phyloP scores from a whole-genome alignment of 2,113 vertebrate species.

The Ovis canadensis region DNA sequence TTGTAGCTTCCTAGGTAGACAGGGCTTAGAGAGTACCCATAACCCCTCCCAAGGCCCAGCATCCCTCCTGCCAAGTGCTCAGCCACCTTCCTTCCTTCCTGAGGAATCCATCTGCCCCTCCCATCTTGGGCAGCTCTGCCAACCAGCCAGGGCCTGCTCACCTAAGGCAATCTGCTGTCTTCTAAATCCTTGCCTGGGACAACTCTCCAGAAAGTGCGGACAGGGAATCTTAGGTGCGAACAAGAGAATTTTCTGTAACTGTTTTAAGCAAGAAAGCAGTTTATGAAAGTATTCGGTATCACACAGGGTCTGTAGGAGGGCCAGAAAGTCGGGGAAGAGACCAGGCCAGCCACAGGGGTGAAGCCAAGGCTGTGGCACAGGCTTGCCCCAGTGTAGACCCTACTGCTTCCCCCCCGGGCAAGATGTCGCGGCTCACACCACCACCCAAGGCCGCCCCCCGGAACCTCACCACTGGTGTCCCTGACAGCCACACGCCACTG shows the following conservation, averaged over 20 bases:
- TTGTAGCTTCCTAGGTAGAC: background rate
- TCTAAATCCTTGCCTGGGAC: background rate
- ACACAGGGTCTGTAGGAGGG: background rate
- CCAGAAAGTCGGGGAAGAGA: background rate
- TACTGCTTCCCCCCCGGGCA: background rate
- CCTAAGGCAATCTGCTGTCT: background rate
- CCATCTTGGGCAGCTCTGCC: background rate
- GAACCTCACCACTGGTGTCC: background rate
- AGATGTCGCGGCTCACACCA: background rate
- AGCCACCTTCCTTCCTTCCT: background rate
- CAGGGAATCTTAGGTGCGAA: background rate
- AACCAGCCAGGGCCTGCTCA: background rate
- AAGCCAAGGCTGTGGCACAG: background rate
- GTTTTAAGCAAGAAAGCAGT: background rate
- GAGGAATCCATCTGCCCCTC: background rate
- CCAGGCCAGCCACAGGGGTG: background rate
- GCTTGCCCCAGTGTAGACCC: background rate
- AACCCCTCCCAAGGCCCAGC: background rate
- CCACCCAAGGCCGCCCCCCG: rapidly evolving
- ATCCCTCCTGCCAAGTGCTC: background rate
- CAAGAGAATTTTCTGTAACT: background rate
- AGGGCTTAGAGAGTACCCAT: background rate
- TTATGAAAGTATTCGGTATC: background rate
- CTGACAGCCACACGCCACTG: rapidly evolving
- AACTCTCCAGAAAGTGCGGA: background rate